Base-by-base conservation (phyloP, 2,113 vertebrate genomes). In the Microcebus griseorufus region DNA sequence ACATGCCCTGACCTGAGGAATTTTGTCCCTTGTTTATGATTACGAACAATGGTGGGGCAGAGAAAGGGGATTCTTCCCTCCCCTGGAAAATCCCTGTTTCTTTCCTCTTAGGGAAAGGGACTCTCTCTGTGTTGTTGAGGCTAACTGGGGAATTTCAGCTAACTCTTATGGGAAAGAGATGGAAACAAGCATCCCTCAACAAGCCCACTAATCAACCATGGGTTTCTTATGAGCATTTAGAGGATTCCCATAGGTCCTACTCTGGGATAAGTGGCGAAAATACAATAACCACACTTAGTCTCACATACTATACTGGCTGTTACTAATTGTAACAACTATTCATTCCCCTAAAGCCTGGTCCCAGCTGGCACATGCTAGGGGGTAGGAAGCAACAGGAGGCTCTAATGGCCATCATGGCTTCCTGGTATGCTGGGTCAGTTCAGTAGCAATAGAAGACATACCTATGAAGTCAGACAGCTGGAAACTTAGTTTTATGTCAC, bases 81-180 rank as follows among this genome's bases (percentile, higher is more conserved):
- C 60, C 83, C 39, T 96, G 95, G 96, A 90, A 98, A 98, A 97
- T 80, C 96, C 97, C 97, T 83, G 64, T 23, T 95, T 89, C 86
- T 96, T 94, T 92, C 94, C 93, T 97, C 82, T 93, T 90, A 94
- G 90, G 97, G 87, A 97, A 97, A 97, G 87, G 79, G 51, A 17
- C 32, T 96, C 89, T 84, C 76, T 96, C 80, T 65, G 14, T 90
- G 88, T 89, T 89, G 84, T 79, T 79, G 75, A 97, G 73, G 53
- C 76, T 91, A 62, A 62, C 39, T 93, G 89, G 97, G 97, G 76
- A 93, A 97, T 97, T 98, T 97, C 45, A 93, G 51, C 65, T 80
- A 94, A 95, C 86, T 95, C 60, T 58, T 95, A 1, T 76, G 90
- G 64, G 92, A 75, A 85, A 88, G 5, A 84, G 53, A 89, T 93